Conservation (phyloP, 1,140 invertebrate genomes). For the Aphaenogaster floridana region DNA sequence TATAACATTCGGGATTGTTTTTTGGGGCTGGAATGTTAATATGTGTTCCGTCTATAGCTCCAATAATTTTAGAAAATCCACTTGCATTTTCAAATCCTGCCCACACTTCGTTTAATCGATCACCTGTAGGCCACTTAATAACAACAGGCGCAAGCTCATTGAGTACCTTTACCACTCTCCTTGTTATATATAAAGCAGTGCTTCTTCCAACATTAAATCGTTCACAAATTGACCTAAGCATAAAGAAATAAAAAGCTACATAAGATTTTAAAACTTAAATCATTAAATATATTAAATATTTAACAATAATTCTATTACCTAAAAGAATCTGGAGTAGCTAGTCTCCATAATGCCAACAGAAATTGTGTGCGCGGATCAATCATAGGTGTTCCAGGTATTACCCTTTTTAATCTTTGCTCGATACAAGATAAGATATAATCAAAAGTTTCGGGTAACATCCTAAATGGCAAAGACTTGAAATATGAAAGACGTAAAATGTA, state of each 20-base stretch:
- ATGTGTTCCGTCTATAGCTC: neutral
- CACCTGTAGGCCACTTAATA: neutral
- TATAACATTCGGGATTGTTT: neutral
- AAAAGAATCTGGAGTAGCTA: constrained; percentile 10
- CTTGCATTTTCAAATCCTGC: neutral
- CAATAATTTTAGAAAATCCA: neutral
- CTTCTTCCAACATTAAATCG: constrained; percentile 7
- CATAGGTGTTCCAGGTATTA: neutral
- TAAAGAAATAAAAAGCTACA: neutral
- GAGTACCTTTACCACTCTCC: neutral
- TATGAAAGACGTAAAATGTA: neutral
- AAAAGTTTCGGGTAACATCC: neutral
- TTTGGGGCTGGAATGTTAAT: neutral
- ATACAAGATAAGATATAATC: neutral
- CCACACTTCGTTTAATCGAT: neutral
- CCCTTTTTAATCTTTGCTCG: neutral
- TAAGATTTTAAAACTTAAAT: neutral
- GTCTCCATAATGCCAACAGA: neutral
- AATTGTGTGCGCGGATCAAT: neutral
- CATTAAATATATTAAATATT: neutral
- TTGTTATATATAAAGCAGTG: neutral
- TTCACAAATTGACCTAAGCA: constrained; percentile 1
- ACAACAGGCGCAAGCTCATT: neutral
- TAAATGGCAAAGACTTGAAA: neutral
- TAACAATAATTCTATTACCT: neutral